Base-by-base conservation (phyloP, 2,888 invertebrate species). In the Acrobasis consociella region DNA sequence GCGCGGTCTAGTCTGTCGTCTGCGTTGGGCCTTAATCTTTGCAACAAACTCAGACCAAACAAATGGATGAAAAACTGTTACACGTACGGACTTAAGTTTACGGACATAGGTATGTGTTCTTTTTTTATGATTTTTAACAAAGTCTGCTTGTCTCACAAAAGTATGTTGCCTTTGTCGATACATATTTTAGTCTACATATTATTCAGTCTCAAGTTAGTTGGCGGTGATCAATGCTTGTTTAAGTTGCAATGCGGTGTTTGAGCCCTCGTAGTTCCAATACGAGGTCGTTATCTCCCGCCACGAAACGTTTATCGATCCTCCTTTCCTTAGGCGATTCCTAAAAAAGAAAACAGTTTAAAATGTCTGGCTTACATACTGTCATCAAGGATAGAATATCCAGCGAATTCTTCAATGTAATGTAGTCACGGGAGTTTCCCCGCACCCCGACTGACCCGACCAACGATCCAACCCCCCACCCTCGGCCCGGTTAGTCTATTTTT, bases 191-290 rank as follows among this genome's bases (percentile, higher is more conserved):
- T 86, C 87, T 91, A 91, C 83, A 81, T 86, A 86, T 82, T 90
- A 89, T 81, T 92, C 91, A 92, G 91, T 92, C 91, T 92, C 91
- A 91, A 91, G 78, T 82, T 85, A 81, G 85, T 90, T 91, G 88
- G 90, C 89, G 85, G 80, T 83, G 74, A 73, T 81, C 82, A 71
- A 73, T 73, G 75, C 73, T 71, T 78, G 74, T 81, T 93, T 94
- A 94, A 79, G 94, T 94, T 59, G 91, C 83, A 69, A 92, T 92
- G 76, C 89, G 90, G 78, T 94, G 94, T 83, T 95, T 95, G 62
- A 95, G 88, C 62, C 94, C 94, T 70, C 94, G 93, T 61, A 95
- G 91, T 82, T 95, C 94, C 52, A 93, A 87, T 5, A 94, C 95
- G 62, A 95, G 87, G 72, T 93, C 94, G 62, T 94, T 94, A 79